Conservation (phyloP, 2,888 invertebrate genomes). For the Cremastinae sp. region DNA sequence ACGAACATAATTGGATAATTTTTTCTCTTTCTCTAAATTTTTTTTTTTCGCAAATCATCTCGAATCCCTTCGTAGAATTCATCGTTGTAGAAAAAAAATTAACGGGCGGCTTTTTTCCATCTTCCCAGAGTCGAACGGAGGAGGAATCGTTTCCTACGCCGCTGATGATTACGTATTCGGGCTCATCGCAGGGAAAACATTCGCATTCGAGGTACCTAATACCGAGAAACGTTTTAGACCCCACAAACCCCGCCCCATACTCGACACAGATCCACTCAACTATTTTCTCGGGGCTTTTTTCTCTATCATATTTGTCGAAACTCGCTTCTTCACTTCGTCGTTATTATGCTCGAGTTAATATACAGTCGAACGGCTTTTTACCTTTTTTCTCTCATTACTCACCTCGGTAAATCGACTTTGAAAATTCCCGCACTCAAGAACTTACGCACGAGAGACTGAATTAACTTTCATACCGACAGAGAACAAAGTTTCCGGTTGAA, state of each 20-base stretch:
- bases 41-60: too few relatives aligned
- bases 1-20: too few relatives aligned
- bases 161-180: slow-evolving; percentile 42
- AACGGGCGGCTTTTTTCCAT: slow-evolving; percentile 17
- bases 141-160: slow-evolving; percentile 26
- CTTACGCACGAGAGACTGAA: too few relatives aligned
- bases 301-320: background rate
- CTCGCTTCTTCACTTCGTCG: background rate
- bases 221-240: slow-evolving; percentile 48
- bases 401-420: slow-evolving; percentile 1
- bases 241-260: background rate
- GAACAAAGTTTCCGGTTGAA: too few relatives aligned
- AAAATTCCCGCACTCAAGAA: background rate
- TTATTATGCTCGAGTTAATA: slow-evolving; percentile 20
- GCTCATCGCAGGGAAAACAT: slow-evolving; percentile 16
- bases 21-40: too few relatives aligned
- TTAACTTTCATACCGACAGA: too few relatives aligned
- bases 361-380: background rate
- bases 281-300: slow-evolving; percentile 5
- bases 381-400: slow-evolving; percentile 21
- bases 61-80: too few relatives aligned
- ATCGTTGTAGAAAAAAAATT: too few relatives aligned
- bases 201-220: slow-evolving; percentile 31
- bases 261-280: background rate
- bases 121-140: slow-evolving; percentile 40